Evolutionary conservation across 2,888 invertebrate genomes (phyloP).

Genomic region (Ennomos fuscantarius): DNA sequence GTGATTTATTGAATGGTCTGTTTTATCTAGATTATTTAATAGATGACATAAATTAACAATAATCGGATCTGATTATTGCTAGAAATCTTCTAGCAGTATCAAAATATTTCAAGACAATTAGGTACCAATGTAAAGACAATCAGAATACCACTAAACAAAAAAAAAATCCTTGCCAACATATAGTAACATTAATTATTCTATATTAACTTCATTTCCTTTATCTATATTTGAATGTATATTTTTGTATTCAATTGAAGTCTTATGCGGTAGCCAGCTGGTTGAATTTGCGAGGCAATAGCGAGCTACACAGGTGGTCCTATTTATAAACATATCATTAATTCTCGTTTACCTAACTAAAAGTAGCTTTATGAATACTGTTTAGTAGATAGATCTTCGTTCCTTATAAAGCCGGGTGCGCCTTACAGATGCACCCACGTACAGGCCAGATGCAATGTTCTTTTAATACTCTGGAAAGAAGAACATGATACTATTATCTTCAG

Average conservation of each 20-base stretch:
- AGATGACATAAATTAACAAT: background rate
- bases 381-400: conserved; percentile 81
- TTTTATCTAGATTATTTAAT: background rate
- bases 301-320: conserved; percentile 61
- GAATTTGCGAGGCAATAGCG: conserved; percentile 66
- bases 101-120: conserved; percentile 4
- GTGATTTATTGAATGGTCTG: conserved; percentile 17
- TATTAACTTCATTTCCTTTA: background rate
- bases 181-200: background rate
- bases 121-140: background rate
- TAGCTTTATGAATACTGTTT: conserved; percentile 82
- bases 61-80: conserved; percentile 17
- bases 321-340: conserved; percentile 50
- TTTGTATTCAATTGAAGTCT: conserved; percentile 10
- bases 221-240: conserved; percentile 3
- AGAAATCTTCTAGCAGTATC: conserved; percentile 16
- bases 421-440: conserved; percentile 60
- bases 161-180: background rate
- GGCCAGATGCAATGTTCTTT: conserved; percentile 61
- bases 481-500: too few relatives aligned
- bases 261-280: conserved; percentile 43
- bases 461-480: conserved; percentile 65
- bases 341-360: conserved; percentile 67
- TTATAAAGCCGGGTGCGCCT: conserved; percentile 65
- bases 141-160: background rate